A percentile compares a stretch with the other conserved stretches of the same genome.
Evolutionary conservation across 2,113 vertebrate genomes (phyloP).

Genomic region (Acanthisitta chloris): DNA sequence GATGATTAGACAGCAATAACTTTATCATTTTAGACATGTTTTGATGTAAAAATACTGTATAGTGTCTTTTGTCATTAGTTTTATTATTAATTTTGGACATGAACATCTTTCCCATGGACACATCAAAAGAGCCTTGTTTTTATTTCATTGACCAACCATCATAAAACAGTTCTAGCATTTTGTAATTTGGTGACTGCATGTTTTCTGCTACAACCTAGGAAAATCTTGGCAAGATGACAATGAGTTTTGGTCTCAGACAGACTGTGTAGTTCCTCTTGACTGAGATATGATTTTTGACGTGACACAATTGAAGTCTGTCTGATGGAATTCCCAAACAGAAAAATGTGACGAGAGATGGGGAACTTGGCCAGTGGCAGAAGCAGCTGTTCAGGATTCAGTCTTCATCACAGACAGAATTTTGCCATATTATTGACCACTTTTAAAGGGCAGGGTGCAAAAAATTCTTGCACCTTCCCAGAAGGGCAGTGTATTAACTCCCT

Average conservation of each 20-base stretch:
- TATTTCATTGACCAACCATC: neutral
- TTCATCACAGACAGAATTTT: neutral
- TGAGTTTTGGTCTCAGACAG: neutral
- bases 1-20: neutral
- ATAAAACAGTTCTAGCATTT: neutral
- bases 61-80: neutral
- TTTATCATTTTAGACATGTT: neutral
- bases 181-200: neutral
- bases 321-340: neutral
- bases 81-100: neutral
- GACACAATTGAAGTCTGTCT: neutral
- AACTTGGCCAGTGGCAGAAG: neutral
- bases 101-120: neutral
- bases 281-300: neutral
- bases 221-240: neutral
- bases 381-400: neutral
- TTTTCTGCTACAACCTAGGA: neutral
- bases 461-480: neutral
- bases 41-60: neutral
- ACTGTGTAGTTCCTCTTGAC: neutral
- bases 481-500: neutral
- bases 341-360: neutral
- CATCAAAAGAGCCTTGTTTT: neutral
- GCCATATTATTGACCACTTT: neutral
- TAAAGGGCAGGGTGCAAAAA: neutral